Evolutionary conservation across 2,113 vertebrate species (phyloP).

Genomic region (Paracanthobrama guichenoti): DNA sequence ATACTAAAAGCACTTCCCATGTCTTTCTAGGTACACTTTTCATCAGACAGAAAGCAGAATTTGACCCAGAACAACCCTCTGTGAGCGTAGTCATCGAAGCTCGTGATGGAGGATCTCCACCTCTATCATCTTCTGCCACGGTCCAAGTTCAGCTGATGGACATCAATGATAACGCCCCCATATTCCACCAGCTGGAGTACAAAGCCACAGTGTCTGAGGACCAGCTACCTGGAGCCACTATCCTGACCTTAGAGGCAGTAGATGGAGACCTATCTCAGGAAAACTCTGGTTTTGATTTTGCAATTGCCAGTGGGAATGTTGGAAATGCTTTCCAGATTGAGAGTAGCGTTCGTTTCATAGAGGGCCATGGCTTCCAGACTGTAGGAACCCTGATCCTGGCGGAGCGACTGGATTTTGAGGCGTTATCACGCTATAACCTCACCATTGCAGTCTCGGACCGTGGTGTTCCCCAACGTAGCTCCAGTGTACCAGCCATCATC

Average conservation of each 20-base stretch:
- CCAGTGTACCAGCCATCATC: slow-evolving; percentile 82
- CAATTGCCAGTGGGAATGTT: slow-evolving; percentile 85
- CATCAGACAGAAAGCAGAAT: slow-evolving; percentile 78
- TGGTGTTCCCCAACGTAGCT: slow-evolving; percentile 85
- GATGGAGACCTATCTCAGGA: slow-evolving; percentile 85
- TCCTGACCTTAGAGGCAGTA: slow-evolving; percentile 84
- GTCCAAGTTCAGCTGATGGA: slow-evolving; percentile 90
- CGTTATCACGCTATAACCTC: slow-evolving; percentile 83
- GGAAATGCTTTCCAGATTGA: slow-evolving; percentile 94
- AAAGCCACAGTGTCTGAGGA: slow-evolving; percentile 85
- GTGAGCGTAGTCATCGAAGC: slow-evolving; percentile 90
- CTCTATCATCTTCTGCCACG: slow-evolving; percentile 81
- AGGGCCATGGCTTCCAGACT: slow-evolving; percentile 79
- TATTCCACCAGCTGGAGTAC: slow-evolving; percentile 83
- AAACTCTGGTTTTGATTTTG: slow-evolving; percentile 90
- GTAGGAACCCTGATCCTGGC: slow-evolving; percentile 87
- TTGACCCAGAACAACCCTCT: slow-evolving; percentile 77
- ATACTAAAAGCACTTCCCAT: slow-evolving; percentile 40
- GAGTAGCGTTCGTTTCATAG: slow-evolving; percentile 80
- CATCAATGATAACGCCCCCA: slow-evolving; percentile 89
- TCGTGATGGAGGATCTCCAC: slow-evolving; percentile 80
- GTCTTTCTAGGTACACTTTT: slow-evolving; percentile 86
- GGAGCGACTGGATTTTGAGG: slow-evolving; percentile 90
- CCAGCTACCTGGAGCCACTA: slow-evolving; percentile 82
- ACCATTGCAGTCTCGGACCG: slow-evolving; percentile 88